These are phyloP conservation scores for Bembecia ichneumoniformis DNA, from an alignment of 2,888 invertebrate species.

Conservation along the genomic window DNA sequence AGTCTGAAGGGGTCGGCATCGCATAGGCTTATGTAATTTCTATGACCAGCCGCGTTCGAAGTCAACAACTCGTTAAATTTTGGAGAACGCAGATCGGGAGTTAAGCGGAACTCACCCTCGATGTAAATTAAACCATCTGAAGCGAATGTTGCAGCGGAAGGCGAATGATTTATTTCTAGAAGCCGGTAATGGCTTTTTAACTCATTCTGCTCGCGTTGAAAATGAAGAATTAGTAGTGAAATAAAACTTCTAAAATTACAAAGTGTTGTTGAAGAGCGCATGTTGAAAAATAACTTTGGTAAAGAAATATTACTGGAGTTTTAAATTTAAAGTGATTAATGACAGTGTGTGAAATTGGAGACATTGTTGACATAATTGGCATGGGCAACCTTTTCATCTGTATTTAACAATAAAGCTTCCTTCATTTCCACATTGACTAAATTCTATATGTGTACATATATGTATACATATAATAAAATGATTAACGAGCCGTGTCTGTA, in stretches of 20 bases:
- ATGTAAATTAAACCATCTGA: constrained; percentile 43
- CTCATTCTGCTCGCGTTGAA: constrained; percentile 29
- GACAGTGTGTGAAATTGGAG: no score
- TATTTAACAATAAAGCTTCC: no score
- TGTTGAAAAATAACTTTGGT: constrained; percentile 1
- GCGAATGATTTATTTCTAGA: constrained; percentile 39
- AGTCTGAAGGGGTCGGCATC: not conserved
- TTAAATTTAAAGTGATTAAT: no score
- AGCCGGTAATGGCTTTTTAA: constrained; percentile 38
- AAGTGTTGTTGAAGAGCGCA: not conserved
- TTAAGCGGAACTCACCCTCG: constrained; percentile 30
- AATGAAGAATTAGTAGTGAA: constrained; percentile 17
- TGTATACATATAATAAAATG: no score
- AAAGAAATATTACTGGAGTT: not conserved
- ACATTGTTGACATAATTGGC: no score
- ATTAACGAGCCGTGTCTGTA: no score
- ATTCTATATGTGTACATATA: no score
- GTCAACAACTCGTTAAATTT: constrained; percentile 25
- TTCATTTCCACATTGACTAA: no score
- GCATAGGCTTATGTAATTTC: not conserved
- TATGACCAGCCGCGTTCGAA: not conserved
- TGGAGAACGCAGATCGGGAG: constrained; percentile 24
- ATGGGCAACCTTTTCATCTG: no score
- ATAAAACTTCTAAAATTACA: constrained; percentile 4
- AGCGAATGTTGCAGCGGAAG: constrained; percentile 34